phyloP scores from a whole-genome alignment of 2,888 invertebrate species.

The Drosophila peninsularis region DNA sequence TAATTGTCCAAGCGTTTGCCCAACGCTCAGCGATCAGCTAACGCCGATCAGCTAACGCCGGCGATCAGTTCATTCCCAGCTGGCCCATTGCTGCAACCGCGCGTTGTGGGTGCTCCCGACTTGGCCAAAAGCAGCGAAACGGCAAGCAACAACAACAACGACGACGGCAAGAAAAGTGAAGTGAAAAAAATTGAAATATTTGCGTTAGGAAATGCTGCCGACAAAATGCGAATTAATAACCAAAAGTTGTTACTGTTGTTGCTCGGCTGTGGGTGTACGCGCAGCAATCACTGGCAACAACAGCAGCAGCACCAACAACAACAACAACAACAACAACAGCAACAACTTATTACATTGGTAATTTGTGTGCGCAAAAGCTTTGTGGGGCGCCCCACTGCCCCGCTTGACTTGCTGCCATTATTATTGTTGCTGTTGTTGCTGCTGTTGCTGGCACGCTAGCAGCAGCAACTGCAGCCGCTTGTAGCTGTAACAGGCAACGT shows the following conservation, averaged over 20 bases:
- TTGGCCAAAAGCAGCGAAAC: constrained; percentile 6
- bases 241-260: constrained; percentile 23
- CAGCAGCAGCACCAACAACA: too few species aligned
- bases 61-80: constrained; percentile 33
- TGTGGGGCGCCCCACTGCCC: constrained; percentile 57
- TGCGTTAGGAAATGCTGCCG: constrained; percentile 66
- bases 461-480: constrained; percentile 23
- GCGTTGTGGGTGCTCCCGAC: constrained; percentile 13
- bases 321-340: constrained; percentile 18
- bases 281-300: constrained; percentile 46
- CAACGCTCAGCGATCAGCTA: constrained; percentile 20
- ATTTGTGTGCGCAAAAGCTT: constrained; percentile 62
- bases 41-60: neutral
- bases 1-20: constrained; percentile 26
- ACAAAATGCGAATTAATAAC: constrained; percentile 74
- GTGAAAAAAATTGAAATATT: constrained; percentile 50
- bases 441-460: constrained; percentile 44
- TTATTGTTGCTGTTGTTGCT: constrained; percentile 14
- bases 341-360: constrained; percentile 56
- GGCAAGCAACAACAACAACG: neutral
- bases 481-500: constrained; percentile 48
- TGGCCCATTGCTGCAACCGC: constrained; percentile 23
- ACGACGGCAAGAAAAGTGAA: neutral
- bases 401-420: constrained; percentile 41
- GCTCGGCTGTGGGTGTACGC: constrained; percentile 46